phyloP scores from a whole-genome alignment of 2,888 invertebrate species.

The Luperina testacea region DNA sequence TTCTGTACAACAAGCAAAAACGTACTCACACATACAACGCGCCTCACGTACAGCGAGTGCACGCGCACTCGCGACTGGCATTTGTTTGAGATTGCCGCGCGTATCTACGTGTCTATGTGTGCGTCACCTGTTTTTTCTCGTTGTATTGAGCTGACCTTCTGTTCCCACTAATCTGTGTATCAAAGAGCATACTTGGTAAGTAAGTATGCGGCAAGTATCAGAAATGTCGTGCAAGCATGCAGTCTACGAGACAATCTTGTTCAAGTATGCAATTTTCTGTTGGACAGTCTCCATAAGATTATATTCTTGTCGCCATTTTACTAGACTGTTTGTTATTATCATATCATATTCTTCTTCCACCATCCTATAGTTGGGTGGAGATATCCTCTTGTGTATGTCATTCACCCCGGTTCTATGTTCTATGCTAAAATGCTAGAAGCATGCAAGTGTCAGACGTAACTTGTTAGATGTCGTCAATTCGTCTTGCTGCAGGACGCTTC shows the following conservation, averaged over 20 bases:
- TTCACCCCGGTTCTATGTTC: not conserved
- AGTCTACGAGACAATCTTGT: constrained; percentile 36
- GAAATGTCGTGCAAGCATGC: constrained; percentile 14
- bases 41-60: not conserved
- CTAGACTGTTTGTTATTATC: constrained; percentile 36
- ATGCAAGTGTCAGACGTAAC: not conserved
- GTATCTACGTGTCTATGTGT: too few relatives aligned
- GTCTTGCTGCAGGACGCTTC: constrained; percentile 6
- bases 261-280: constrained; percentile 47
- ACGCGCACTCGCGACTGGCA: not conserved
- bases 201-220: constrained; percentile 18
- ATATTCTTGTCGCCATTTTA: constrained; percentile 36
- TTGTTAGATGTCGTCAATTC: constrained; percentile 13
- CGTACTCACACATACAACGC: not conserved
- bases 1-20: not conserved
- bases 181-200: constrained; percentile 4
- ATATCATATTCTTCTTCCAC: constrained; percentile 22
- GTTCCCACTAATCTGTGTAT: not conserved
- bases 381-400: constrained; percentile 3
- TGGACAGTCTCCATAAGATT: constrained; percentile 33
- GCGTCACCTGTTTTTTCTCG: not conserved
- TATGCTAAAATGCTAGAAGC: constrained; percentile 1
- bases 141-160: constrained; percentile 4
- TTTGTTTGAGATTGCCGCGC: not conserved
- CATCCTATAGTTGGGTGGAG: too few relatives aligned